phyloP scores from a whole-genome alignment of 2,888 invertebrate genomes.

The Teleogryllus oceanicus region DNA sequence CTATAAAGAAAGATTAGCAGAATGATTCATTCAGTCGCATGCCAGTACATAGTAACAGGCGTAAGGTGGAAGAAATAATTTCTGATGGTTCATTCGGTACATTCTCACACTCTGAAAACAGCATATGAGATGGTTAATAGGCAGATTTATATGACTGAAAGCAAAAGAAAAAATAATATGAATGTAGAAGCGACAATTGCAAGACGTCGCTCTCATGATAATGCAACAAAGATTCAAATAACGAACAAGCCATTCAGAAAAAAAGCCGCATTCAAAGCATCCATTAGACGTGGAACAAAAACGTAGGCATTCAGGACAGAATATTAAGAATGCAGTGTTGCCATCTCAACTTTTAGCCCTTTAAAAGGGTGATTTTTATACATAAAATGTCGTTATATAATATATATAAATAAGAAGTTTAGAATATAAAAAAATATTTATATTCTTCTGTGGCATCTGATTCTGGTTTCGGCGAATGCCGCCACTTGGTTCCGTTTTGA shows the following conservation, averaged over 20 bases:
- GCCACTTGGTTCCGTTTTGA: no score
- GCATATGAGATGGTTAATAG: neutral
- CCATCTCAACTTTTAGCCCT: neutral
- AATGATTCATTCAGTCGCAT: neutral
- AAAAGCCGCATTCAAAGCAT: neutral
- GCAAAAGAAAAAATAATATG: no score
- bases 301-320: neutral
- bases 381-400: no score
- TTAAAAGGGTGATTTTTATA: no score
- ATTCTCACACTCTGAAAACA: neutral
- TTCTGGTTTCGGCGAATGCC: no score
- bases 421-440: no score
- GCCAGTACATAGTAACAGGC: neutral
- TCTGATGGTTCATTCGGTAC: neutral
- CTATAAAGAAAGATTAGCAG: neutral
- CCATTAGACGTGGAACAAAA: slow-evolving; percentile 18
- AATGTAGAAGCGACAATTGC: no score
- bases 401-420: no score
- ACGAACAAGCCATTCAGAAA: neutral
- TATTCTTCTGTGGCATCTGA: no score
- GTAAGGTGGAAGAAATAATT: neutral
- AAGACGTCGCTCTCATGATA: neutral
- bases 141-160: no score
- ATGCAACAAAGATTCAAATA: slow-evolving; percentile 3
- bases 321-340: neutral